These are phyloP conservation scores for Octonoba sinensis DNA, from an alignment of 2,888 invertebrate species.

Conservation along the genomic window DNA sequence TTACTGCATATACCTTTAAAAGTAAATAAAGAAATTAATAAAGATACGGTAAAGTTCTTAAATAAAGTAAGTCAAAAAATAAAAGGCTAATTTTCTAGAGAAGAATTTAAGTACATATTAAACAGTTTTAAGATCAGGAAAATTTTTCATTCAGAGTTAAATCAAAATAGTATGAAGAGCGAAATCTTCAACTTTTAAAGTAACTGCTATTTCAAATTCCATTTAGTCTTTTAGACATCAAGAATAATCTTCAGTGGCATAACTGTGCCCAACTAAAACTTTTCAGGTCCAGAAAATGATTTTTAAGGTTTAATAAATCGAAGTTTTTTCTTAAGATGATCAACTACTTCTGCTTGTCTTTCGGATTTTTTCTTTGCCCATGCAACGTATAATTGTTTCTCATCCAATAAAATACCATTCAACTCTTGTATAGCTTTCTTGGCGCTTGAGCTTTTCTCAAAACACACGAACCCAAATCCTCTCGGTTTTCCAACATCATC, in stretches of 20 bases:
- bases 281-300: not conserved
- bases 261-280: not conserved
- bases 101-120: too few relatives aligned
- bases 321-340: slow-evolving; percentile 23
- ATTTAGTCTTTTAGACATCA: not conserved
- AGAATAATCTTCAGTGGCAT: not conserved
- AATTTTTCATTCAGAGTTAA: too few relatives aligned
- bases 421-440: slow-evolving; percentile 92
- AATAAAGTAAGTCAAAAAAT: too few relatives aligned
- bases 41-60: too few relatives aligned
- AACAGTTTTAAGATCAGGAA: too few relatives aligned
- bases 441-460: slow-evolving; percentile 94
- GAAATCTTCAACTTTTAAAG: too few relatives aligned
- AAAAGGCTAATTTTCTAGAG: too few relatives aligned
- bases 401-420: slow-evolving; percentile 90
- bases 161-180: too few relatives aligned
- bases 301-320: not conserved
- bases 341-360: slow-evolving; percentile 84
- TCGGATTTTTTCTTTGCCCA: slow-evolving; percentile 99
- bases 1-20: too few relatives aligned
- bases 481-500: slow-evolving; percentile 90
- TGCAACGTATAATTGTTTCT: slow-evolving; percentile 90
- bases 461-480: slow-evolving; percentile 99
- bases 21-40: too few relatives aligned
- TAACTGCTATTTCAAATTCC: not conserved